Base-by-base conservation (phyloP, 2,888 invertebrate genomes). In the Cerceris ruficornis region DNA sequence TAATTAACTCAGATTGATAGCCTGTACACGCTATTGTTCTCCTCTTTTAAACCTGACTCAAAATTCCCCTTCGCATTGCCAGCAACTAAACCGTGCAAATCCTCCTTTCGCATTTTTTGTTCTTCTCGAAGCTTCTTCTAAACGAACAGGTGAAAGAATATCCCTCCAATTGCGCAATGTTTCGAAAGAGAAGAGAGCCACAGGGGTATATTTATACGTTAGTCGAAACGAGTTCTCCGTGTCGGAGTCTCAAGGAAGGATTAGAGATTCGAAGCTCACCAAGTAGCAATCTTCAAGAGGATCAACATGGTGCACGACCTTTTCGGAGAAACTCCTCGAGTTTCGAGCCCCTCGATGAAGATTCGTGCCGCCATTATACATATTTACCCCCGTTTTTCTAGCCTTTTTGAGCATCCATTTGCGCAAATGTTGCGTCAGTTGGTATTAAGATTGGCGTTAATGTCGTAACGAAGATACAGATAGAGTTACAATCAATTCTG, bases 401-500 rank as follows among this genome's bases (percentile, higher is more conserved):
- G 1, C 11, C 8, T 11, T 55, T 42, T 13, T 14, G 58, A 74
- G 52, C 70, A 74, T 67, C 68, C 50, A 58, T 77, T 77, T 52
- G 64, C 60, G 60, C 54, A 58, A 52, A 55, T 61, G 67, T 83
- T 81, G 65, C 69, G 55, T 52, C 73, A 83, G 28, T 61, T 14
- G 59, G 46, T 60, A 73, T 71, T 58, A 65, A 49, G 50, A n/a
- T 60, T 52, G 68, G 65, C 66, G 64, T 75, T 74, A 66, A 76
- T 85, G 79, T 79, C 85, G 83, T 76, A 85, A 85, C 75, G 41
- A 59, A 41, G 57, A 81, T 77, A 76, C 64, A 75, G 77, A 76
- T 64, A 59, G 78, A 75, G 77, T 77, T 83, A 83, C 69, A 80
- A 83, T 83, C 69, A 61, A 58, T 76, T 81, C 69, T 69, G 41